These are phyloP conservation scores for Neodiprion fabricii DNA, from an alignment of 1,140 invertebrate genomes.

Conservation along the genomic window DNA sequence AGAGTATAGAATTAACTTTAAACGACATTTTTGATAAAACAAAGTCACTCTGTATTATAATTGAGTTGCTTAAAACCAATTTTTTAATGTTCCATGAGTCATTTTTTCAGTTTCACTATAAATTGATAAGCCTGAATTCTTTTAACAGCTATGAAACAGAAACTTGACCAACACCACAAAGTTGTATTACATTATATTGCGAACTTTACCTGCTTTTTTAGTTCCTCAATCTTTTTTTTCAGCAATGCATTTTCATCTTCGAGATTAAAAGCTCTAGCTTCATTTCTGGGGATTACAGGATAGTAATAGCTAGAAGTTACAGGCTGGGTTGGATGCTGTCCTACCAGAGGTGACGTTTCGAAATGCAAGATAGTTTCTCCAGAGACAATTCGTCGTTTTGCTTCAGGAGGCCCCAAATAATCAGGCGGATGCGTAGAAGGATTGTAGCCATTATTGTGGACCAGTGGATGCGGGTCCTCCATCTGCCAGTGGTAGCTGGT, in stretches of 20 bases:
- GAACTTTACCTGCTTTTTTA: conserved; percentile 70
- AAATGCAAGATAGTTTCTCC: conserved; percentile 56
- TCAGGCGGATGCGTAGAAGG: conserved; percentile 47
- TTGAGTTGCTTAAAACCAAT: background rate
- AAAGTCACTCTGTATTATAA: conserved; percentile 14
- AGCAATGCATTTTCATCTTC: conserved; percentile 79
- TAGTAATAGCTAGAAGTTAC: conserved; percentile 55
- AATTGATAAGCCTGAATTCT: conserved; percentile 6
- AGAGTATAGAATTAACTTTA: background rate
- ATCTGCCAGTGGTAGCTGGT: conserved; percentile 53
- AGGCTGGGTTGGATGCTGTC: conserved; percentile 45
- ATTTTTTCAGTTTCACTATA: conserved; percentile 32
- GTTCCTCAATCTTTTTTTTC: conserved; percentile 74
- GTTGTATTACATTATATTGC: too few relatives aligned
- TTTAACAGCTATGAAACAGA: background rate
- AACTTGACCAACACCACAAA: background rate
- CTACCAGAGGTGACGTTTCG: conserved; percentile 48
- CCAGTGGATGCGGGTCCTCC: conserved; percentile 51
- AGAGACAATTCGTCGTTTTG: conserved; percentile 53
- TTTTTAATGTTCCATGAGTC: conserved; percentile 9
- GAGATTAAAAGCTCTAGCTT: conserved; percentile 64
- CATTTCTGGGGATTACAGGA: conserved; percentile 55
- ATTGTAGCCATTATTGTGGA: conserved; percentile 46
- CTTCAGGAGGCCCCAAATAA: conserved; percentile 53
- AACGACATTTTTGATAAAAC: background rate